Evolutionary conservation across 2,888 invertebrate species (phyloP).

Genomic region (Pimpla rufipes): DNA sequence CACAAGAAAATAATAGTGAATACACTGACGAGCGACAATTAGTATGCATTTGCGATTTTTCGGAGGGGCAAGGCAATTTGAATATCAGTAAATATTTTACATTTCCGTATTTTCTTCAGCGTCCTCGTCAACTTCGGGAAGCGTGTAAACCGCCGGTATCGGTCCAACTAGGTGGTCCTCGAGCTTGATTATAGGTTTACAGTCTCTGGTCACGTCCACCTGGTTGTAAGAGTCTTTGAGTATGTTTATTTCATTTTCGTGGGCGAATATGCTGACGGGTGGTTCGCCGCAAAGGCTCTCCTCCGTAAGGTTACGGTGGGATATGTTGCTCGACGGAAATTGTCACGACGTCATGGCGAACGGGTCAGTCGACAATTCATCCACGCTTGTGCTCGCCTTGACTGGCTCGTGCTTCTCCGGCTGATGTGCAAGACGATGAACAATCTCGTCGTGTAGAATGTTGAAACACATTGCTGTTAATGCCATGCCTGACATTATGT

Average conservation of each 20-base stretch:
- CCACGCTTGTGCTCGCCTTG: slow-evolving; percentile 89
- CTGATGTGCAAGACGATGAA: slow-evolving; percentile 92
- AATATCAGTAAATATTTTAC: slow-evolving; percentile 71
- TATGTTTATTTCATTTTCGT: slow-evolving; percentile 84
- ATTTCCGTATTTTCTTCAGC: slow-evolving; percentile 84
- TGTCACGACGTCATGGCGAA: slow-evolving; percentile 92
- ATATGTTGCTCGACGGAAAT: slow-evolving; percentile 86
- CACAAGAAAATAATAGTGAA: background rate
- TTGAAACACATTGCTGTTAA: slow-evolving; percentile 96
- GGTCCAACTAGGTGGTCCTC: slow-evolving; percentile 80
- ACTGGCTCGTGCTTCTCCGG: slow-evolving; percentile 87
- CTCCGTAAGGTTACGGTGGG: slow-evolving; percentile 82
- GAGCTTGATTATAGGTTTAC: slow-evolving; percentile 83
- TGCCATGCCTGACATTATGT: slow-evolving; percentile 95
- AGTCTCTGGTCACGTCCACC: slow-evolving; percentile 84
- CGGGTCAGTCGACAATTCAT: slow-evolving; percentile 89
- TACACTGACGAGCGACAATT: background rate
- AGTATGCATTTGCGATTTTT: background rate
- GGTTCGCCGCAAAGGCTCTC: slow-evolving; percentile 83
- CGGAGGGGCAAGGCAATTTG: background rate
- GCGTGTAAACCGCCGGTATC: slow-evolving; percentile 82
- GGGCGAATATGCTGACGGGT: slow-evolving; percentile 82
- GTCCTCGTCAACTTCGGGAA: slow-evolving; percentile 83
- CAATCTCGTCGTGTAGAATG: slow-evolving; percentile 95
- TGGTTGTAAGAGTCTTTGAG: slow-evolving; percentile 84